Evolutionary conservation across 35 echinoderm and acorn worm species (phyloP), one percentile per base, ranked within the genome.

Genomic region (Ophioderma brevispina): DNA sequence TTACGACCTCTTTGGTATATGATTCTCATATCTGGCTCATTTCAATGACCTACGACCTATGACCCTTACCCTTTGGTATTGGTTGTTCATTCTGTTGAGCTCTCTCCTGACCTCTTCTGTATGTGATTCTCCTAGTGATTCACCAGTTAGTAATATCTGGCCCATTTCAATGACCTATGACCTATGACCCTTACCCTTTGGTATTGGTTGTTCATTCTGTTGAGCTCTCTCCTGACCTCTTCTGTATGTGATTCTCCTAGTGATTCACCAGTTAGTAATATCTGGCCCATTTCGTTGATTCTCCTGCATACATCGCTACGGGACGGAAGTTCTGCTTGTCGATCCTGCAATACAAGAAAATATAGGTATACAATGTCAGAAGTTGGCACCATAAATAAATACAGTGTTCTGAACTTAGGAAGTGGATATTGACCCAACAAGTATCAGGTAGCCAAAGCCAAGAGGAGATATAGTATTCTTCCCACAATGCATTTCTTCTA

Each of bases 201-300:
- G 14, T 37, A 64, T 35, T 85, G 83, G 0, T 52, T 59, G 43
- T 85, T 85, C 28, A 85, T 36, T 55, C 63, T 59, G 13, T 85
- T 85, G 13, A 85, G 83, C 31, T 85, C 83, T 59, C 52, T 75
- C 46, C 46, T 63, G 32, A 85, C 63, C 35, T 85, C 83, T 13
- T 52, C 52, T 23, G 43, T 59, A 52, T 37, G 83, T 37, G 31
- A 64, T 17, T 85, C 83, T 17, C 83, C 63, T 32, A 96, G 81
- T 35, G 91, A 59, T 32, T 87, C 87, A 31, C 90, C 77, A 1
- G 55, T 81, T 31, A 96, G 76, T 31, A 96, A 81, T 32, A 89
- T 92, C 37, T 85, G 46, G 28, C 83, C 83, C 52, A 40, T 89
- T 86, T 63, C 75, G 59, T 93, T 89, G 79, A 55, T 88, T 75